Evolutionary conservation across 2,888 invertebrate species (phyloP).

Genomic region (Pristionchus exspectatus): DNA sequence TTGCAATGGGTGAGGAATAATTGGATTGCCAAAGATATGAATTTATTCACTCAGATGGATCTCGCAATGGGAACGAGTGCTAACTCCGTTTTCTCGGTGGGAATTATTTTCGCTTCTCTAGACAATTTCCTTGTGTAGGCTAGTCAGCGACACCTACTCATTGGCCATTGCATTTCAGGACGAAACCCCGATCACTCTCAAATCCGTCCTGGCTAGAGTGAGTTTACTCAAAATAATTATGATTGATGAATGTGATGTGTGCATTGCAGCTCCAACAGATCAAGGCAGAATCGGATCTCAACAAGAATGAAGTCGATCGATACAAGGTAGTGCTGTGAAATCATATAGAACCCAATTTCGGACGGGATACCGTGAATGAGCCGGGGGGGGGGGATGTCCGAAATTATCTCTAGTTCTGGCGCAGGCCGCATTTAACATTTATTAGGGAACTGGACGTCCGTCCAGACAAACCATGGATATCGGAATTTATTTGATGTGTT

Average conservation of each 20-base stretch:
- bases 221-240: neutral
- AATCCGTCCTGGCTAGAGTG: neutral
- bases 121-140: too few relatives aligned
- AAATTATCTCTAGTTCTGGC: too few relatives aligned
- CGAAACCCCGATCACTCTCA: neutral
- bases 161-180: too few relatives aligned
- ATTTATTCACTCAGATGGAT: neutral
- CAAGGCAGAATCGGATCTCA: neutral
- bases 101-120: neutral
- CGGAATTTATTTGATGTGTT: neutral
- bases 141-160: too few relatives aligned
- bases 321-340: neutral
- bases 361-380: neutral
- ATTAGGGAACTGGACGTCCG: neutral
- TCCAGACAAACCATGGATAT: neutral
- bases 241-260: too few relatives aligned
- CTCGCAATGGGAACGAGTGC: constrained; percentile 7
- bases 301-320: constrained; percentile 17
- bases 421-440: too few relatives aligned
- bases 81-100: neutral
- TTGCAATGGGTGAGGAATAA: neutral
- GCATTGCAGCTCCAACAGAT: neutral
- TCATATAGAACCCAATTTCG: neutral
- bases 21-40: neutral
- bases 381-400: too few relatives aligned